A percentile compares a stretch with the other conserved stretches of the same genome.
Evolutionary conservation across 2,113 vertebrate species (phyloP).

Genomic region (Etheostoma cragini): DNA sequence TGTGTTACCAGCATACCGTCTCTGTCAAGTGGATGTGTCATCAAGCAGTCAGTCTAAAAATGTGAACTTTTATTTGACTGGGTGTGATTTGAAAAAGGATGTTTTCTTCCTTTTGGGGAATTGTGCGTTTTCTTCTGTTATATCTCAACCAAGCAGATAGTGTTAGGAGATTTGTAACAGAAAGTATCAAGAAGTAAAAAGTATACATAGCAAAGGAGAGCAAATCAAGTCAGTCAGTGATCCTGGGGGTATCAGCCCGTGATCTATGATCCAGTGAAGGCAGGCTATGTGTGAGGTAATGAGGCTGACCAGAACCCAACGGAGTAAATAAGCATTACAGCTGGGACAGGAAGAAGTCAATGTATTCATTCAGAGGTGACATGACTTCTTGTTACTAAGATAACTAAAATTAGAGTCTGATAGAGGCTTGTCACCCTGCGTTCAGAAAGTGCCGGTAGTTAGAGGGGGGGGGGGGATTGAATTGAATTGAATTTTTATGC

Average conservation of each 20-base stretch:
- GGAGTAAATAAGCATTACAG: constrained; percentile 25
- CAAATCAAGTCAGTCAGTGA: constrained; percentile 22
- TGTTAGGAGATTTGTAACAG: neutral
- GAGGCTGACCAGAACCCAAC: constrained; percentile 32
- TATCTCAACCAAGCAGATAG: constrained; percentile 5
- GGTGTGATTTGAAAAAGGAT: neutral
- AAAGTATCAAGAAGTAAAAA: neutral
- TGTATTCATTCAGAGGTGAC: constrained; percentile 45
- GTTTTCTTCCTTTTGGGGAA: neutral
- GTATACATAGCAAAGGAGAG: constrained; percentile 5
- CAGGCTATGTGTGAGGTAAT: constrained; percentile 9
- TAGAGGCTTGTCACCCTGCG: constrained; percentile 19
- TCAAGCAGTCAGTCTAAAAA: constrained; percentile 54
- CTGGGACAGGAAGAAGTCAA: constrained; percentile 26
- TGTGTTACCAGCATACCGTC: constrained; percentile 23
- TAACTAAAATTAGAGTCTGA: constrained; percentile 40
- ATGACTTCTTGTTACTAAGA: constrained; percentile 30
- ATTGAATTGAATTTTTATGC: no score
- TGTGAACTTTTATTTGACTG: constrained; percentile 25
- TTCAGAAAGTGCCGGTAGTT: neutral
- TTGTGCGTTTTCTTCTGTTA: neutral
- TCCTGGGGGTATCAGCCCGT: neutral
- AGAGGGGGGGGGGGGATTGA: no score
- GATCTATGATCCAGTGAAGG: constrained; percentile 8
- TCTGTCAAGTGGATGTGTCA: constrained; percentile 32